Conservation (phyloP, 2,888 invertebrate genomes). For the Brenthis hecate region DNA sequence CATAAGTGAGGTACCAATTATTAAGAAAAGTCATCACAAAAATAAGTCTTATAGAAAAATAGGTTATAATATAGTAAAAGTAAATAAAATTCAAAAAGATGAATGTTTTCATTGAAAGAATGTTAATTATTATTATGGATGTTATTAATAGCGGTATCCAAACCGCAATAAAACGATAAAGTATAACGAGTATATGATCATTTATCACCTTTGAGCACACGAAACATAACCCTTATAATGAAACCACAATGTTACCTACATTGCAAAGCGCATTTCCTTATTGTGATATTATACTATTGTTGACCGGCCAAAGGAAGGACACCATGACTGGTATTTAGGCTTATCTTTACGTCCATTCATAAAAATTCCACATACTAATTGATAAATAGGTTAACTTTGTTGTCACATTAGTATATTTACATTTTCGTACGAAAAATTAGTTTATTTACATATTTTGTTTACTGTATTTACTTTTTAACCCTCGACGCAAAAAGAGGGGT, state of each 20-base stretch:
- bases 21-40: too few species aligned
- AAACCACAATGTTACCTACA: constrained; percentile 46
- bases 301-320: constrained; percentile 51
- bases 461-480: too few species aligned
- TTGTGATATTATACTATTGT: constrained; percentile 50
- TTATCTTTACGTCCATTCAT: constrained; percentile 29
- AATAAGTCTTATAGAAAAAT: too few species aligned
- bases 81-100: too few species aligned
- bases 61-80: too few species aligned
- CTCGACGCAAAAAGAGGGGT: too few species aligned
- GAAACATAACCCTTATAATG: constrained; percentile 40
- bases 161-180: constrained; percentile 12
- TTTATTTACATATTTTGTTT: too few species aligned
- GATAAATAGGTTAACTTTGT: not conserved
- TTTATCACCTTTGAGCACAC: constrained; percentile 29
- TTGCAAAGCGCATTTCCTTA: constrained; percentile 57
- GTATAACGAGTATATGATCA: constrained; percentile 15
- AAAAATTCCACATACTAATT: not conserved
- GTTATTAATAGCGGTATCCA: not conserved
- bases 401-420: too few species aligned
- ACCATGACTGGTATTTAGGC: constrained; percentile 37
- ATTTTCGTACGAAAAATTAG: too few species aligned
- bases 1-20: too few species aligned
- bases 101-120: too few species aligned
- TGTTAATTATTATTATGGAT: too few species aligned